Base-by-base conservation (phyloP, 1,140 invertebrate genomes). In the Pissodes strobi region DNA sequence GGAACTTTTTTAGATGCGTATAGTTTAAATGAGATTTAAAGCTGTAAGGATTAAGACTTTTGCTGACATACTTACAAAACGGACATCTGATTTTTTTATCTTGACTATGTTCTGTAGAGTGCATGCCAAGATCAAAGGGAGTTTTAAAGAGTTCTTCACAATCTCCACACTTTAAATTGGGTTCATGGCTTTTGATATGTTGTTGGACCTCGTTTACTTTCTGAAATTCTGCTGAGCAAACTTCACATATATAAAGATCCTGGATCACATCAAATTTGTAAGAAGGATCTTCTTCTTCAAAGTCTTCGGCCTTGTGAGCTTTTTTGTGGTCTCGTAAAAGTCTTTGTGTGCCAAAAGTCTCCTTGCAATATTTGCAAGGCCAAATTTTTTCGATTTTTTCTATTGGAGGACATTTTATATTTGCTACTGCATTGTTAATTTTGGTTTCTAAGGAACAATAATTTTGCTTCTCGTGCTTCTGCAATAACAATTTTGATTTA, bases 1-100 rank as follows among this genome's bases (percentile, higher is more conserved):
- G 61, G 45, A 57, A 71, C 61, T 86, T 82, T 17, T 82, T 82
- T 12, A 82, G 81, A 55, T 87, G 83, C 12, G 63, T 59, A 12
- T 57, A 56, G 27, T 71, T 71, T 0, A 71, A 53, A 21, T 73
- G 71, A 8, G 43, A 45, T 25, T 62, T 62, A 15, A 62, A 62
- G 5, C 46, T 43, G 12, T 71, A 37, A 4, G 51, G 39, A 21
- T 58, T 68, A 18, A 52, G 37, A 34, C 49, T 51, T n/a, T 23
- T 37, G 12, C 64, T 69, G 12, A 19, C 34, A 30, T 66, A 71
- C 6, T 23, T 22, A 23, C 71, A 72, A 10, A 69, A 56, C 0
- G 71, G 71, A 30, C 69, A 71, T 13, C 22, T 38, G 17, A 62
- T 13, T 10, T 43, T 43, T 12, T 55, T 25, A 21, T 64, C 48